phyloP scores from a whole-genome alignment of 2,797 vertebrate genomes.

The Molossus molossus region DNA sequence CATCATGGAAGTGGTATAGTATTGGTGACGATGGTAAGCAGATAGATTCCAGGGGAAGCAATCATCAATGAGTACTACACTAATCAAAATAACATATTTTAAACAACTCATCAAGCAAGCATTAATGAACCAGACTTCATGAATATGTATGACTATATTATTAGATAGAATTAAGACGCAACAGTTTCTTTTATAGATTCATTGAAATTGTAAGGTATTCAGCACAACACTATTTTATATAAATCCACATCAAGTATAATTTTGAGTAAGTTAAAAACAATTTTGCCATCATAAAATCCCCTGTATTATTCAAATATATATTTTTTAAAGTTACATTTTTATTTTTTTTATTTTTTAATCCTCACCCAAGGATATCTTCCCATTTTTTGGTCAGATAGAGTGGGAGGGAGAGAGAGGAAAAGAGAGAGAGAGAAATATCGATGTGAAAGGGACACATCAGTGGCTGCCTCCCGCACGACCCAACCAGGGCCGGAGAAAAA shows the following conservation, averaged over 20 bases:
- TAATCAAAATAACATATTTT: constrained; percentile 36
- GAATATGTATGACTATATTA: constrained; percentile 23
- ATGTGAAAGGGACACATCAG: too few relatives aligned
- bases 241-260: constrained; percentile 20
- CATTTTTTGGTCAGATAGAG: too few relatives aligned
- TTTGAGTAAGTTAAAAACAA: constrained; percentile 43
- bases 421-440: too few relatives aligned
- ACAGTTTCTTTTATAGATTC: constrained; percentile 17
- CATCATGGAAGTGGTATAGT: background rate
- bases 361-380: too few relatives aligned
- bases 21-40: background rate
- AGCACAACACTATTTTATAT: background rate
- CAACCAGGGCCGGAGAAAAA: too few relatives aligned
- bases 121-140: constrained; percentile 56
- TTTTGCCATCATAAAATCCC: constrained; percentile 22
- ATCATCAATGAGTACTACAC: constrained; percentile 21
- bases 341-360: too few relatives aligned
- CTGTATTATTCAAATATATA: constrained; percentile 17
- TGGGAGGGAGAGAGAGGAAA: too few relatives aligned
- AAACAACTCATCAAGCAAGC: constrained; percentile 58
- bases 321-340: too few relatives aligned
- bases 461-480: too few relatives aligned
- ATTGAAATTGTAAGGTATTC: background rate
- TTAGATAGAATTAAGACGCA: constrained; percentile 36
- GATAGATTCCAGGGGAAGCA: background rate